A percentile compares a stretch with the other conserved stretches of the same genome.
Conservation (phyloP, 2,888 invertebrate species). For the Cinara cedri region DNA sequence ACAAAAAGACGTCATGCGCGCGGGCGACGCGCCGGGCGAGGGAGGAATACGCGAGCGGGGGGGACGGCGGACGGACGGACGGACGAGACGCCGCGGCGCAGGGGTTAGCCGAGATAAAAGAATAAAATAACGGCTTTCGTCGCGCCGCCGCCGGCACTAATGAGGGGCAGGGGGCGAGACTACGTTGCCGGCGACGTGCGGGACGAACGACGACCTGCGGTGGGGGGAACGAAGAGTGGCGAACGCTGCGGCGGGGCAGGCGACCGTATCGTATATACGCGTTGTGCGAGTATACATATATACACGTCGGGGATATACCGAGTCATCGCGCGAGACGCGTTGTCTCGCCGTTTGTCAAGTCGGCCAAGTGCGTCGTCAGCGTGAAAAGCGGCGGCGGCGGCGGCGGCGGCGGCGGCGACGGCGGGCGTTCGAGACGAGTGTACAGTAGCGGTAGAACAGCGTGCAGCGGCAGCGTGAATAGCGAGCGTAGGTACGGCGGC, state of each 20-base stretch:
- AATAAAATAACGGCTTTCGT: slow-evolving; percentile 41
- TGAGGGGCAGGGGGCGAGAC: slow-evolving; percentile 51
- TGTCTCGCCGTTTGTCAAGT: slow-evolving; percentile 43
- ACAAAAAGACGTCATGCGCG: neutral
- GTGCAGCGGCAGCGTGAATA: neutral
- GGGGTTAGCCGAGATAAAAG: slow-evolving; percentile 39
- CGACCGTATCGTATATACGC: no score
- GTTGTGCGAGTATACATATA: no score
- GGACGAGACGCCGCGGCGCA: neutral
- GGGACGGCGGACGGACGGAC: neutral
- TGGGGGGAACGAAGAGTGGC: neutral
- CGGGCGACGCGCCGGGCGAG: neutral
- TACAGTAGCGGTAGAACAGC: no score
- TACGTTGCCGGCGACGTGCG: slow-evolving; percentile 11
- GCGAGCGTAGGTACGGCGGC: neutral
- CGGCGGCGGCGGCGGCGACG: neutral
- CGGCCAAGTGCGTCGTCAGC: slow-evolving; percentile 48
- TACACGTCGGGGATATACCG: neutral
- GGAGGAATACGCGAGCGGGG: neutral
- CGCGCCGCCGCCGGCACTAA: slow-evolving; percentile 32
- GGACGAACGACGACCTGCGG: neutral
- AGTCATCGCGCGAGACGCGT: slow-evolving; percentile 31
- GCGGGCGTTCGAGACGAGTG: no score
- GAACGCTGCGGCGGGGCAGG: neutral
- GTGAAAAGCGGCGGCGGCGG: slow-evolving; percentile 19